Evolutionary conservation across 2,797 vertebrate species (phyloP).

Genomic region (Enteromius trimaculatus): DNA sequence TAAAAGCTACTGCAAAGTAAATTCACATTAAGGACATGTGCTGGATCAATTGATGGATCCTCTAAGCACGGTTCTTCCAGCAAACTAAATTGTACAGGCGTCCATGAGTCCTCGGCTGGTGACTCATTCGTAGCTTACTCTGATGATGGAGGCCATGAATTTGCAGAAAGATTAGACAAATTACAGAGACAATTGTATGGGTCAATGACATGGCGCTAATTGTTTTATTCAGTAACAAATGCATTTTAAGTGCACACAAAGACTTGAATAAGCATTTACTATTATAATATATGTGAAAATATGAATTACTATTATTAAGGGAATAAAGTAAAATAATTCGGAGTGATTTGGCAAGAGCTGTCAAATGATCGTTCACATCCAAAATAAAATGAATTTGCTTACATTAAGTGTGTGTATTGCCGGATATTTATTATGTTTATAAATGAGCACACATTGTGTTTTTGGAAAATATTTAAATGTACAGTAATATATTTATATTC

Average conservation of each 20-base stretch:
- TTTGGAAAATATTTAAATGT: too few relatives aligned
- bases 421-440: too few relatives aligned
- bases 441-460: too few relatives aligned
- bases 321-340: neutral
- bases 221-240: neutral
- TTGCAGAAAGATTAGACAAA: neutral
- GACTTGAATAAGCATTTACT: neutral
- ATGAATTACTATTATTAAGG: neutral
- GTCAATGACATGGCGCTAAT: neutral
- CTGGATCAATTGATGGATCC: constrained; percentile 39
- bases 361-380: too few relatives aligned
- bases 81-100: constrained; percentile 3
- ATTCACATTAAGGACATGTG: constrained; percentile 41
- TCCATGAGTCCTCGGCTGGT: neutral
- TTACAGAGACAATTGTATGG: neutral
- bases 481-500: too few relatives aligned
- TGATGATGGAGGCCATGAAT: neutral
- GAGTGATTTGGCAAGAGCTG: neutral
- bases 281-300: too few relatives aligned
- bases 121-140: neutral
- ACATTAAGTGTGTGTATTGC: too few relatives aligned
- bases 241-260: neutral
- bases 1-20: constrained; percentile 37
- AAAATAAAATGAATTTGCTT: too few relatives aligned
- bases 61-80: neutral